phyloP scores from a whole-genome alignment of 2,888 invertebrate species.

The Hyposoter dolosus region DNA sequence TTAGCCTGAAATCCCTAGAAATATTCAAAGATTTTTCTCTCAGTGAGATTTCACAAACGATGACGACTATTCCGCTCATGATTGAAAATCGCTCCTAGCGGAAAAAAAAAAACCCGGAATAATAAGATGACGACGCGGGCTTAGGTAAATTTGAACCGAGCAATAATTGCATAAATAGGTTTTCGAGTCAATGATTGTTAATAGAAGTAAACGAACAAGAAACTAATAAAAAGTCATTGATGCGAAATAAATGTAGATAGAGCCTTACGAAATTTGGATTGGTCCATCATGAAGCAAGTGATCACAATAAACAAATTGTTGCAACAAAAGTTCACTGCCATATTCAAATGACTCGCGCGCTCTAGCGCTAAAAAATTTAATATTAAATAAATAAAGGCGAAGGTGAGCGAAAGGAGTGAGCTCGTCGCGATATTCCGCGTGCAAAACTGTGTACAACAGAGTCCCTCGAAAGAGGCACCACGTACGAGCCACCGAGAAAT shows the following conservation, averaged over 20 bases:
- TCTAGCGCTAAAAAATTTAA: constrained; percentile 72
- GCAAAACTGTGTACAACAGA: constrained; percentile 37
- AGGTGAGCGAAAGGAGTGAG: constrained; percentile 75
- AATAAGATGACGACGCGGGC: background rate
- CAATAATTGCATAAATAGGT: constrained; percentile 75
- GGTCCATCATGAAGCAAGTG: constrained; percentile 77
- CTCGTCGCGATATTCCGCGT: constrained; percentile 72
- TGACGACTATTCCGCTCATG: too few relatives aligned
- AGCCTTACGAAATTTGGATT: constrained; percentile 78
- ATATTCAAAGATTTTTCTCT: too few relatives aligned
- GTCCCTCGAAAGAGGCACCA: constrained; percentile 37
- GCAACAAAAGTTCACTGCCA: constrained; percentile 81
- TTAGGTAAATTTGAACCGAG: constrained; percentile 67
- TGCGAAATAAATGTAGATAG: constrained; percentile 69
- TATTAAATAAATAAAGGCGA: constrained; percentile 44
- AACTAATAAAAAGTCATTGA: constrained; percentile 69
- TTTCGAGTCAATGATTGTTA: constrained; percentile 76
- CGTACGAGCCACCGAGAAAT: constrained; percentile 10
- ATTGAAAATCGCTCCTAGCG: too few relatives aligned
- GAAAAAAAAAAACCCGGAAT: too few relatives aligned
- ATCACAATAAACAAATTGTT: constrained; percentile 77
- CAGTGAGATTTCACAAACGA: too few relatives aligned
- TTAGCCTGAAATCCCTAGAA: too few relatives aligned
- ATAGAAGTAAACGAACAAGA: background rate
- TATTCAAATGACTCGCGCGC: constrained; percentile 80